Base-by-base conservation (phyloP, 1,140 invertebrate genomes). In the Charaxes varanes region DNA sequence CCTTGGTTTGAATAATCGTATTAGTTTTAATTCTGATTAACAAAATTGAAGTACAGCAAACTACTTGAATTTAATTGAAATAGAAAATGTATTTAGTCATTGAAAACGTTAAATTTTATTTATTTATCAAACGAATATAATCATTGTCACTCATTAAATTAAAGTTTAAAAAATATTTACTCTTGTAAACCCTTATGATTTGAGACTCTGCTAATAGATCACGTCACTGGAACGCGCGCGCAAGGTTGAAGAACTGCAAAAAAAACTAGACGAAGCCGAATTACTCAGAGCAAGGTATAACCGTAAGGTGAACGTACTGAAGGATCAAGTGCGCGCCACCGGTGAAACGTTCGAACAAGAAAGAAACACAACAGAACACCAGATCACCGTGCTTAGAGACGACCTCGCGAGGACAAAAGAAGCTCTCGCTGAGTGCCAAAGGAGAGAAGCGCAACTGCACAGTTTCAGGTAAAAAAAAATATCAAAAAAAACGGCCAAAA, bases 181-280 rank as follows among this genome's bases (percentile, higher is more conserved):
- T n/a, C n/a, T n/a, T n/a, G n/a, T n/a, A n/a, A n/a, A n/a, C n/a
- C n/a, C n/a, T n/a, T n/a, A n/a, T n/a, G n/a, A n/a, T n/a, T n/a
- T n/a, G n/a, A n/a, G n/a, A 21, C 3, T 17, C 6, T 38, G 17
- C 6, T 19, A 24, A 8, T 59, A 94, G 92, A 93, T 94, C 54
- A 90, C 92, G 7, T 90, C 93, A 3, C 58, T 95, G 47, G 93
- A 95, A 73, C 85, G 92, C 11, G 92, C 91, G 0, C 85, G 92
- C 18, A 94, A 94, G 81, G 90, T 94, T 42, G 93, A 95, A 63
- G 93, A 94, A 32, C 77, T 94, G 1, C 91, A 94, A 53, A 92
- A 92, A 70, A 87, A 88, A 41, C 61, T 93, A 2, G 88, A 91
- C 11, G 92, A 93, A 55, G 90, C 89, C 12, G 92, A 94, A 70